Conservation (phyloP, 2,113 vertebrate genomes). For the Petromus typicus region DNA sequence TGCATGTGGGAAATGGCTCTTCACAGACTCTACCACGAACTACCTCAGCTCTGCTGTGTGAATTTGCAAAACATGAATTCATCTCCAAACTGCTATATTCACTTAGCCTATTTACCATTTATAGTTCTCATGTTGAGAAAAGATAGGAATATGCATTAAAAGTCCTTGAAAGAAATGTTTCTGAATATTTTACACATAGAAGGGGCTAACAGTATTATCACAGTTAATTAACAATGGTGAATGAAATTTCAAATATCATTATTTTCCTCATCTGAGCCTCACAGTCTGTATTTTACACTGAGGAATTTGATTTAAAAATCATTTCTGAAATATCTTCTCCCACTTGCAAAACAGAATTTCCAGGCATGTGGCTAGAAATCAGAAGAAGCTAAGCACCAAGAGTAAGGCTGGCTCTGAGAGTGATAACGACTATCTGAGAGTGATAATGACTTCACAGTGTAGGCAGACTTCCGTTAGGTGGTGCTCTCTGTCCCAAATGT, state of each 20-base stretch:
- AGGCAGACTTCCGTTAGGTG: not conserved
- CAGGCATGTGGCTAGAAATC: not conserved
- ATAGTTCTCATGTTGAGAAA: not conserved
- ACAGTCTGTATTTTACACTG: not conserved
- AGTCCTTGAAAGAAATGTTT: not conserved
- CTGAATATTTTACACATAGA: not conserved
- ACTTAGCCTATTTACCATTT: not conserved
- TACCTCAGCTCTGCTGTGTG: not conserved
- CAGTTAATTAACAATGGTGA: not conserved
- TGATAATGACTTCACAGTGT: not conserved
- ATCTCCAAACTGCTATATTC: not conserved
- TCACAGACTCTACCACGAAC: not conserved
- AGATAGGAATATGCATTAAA: not conserved
- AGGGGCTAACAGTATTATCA: not conserved
- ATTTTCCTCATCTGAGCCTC: not conserved
- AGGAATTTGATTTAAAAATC: slow-evolving; percentile 26
- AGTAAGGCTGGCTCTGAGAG: not conserved
- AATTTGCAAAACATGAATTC: not conserved
- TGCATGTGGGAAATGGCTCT: not conserved
- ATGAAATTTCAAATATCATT: not conserved
- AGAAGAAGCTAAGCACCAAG: not conserved
- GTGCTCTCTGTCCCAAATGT: not conserved
- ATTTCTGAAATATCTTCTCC: not conserved
- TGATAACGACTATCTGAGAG: not conserved
- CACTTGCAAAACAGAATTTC: not conserved